Percentiles rank a stretch among this genome's conserved stretches.
These are phyloP conservation scores for Hyphantria cunea DNA, from an alignment of 1,140 invertebrate species.

Conservation along the genomic window DNA sequence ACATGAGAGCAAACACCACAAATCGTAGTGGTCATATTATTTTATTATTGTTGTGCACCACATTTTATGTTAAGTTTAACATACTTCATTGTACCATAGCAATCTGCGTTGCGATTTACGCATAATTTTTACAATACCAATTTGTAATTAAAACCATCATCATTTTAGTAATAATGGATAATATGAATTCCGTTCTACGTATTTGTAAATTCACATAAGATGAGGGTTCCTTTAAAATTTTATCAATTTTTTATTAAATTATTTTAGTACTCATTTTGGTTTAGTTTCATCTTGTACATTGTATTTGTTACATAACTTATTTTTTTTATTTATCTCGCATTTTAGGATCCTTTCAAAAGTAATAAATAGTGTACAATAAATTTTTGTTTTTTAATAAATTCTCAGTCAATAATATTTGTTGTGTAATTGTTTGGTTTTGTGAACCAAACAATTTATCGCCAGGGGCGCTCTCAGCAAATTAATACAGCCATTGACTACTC, in stretches of 20 bases:
- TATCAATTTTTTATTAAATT: slow-evolving; percentile 2
- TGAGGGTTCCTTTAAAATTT: slow-evolving; percentile 14
- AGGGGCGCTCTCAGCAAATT: too few species aligned
- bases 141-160: slow-evolving; percentile 19
- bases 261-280: slow-evolving; percentile 40
- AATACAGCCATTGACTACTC: too few species aligned
- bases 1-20: neutral
- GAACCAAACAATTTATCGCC: too few species aligned
- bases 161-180: slow-evolving; percentile 30
- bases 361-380: slow-evolving; percentile 63
- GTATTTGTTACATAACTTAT: slow-evolving; percentile 73
- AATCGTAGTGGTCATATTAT: slow-evolving; percentile 1
- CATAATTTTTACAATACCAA: slow-evolving; percentile 33
- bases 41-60: slow-evolving; percentile 18
- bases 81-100: slow-evolving; percentile 18
- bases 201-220: neutral
- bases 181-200: slow-evolving; percentile 1
- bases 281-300: slow-evolving; percentile 44
- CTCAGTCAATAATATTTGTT: too few species aligned
- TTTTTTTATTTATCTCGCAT: slow-evolving; percentile 70
- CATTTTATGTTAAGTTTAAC: slow-evolving; percentile 21
- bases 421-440: too few species aligned
- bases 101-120: slow-evolving; percentile 32
- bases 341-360: slow-evolving; percentile 54
- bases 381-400: slow-evolving; percentile 38